Evolutionary conservation across 2,113 vertebrate genomes (phyloP).

Genomic region (Tauraco erythrolophus): DNA sequence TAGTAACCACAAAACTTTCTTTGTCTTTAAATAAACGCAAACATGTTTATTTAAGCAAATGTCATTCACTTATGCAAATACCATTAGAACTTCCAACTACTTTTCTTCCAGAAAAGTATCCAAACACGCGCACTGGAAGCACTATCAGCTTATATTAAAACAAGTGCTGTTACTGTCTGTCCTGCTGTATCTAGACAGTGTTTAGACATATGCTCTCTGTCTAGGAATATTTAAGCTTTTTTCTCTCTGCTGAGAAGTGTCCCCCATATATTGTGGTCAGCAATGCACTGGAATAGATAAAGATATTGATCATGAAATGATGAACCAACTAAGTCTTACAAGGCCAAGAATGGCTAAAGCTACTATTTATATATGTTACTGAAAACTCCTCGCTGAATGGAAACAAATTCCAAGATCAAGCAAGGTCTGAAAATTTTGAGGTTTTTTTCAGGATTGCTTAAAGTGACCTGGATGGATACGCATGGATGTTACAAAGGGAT

Average conservation of each 20-base stretch:
- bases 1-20: neutral
- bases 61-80: neutral
- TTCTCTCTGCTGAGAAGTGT: neutral
- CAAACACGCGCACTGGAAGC: neutral
- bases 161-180: neutral
- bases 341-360: neutral
- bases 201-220: neutral
- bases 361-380: neutral
- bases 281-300: neutral
- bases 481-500: neutral
- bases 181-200: neutral
- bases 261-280: neutral
- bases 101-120: neutral
- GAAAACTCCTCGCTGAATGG: neutral
- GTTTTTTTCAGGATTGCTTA: neutral
- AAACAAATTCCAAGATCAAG: neutral
- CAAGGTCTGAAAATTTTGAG: fast-evolving
- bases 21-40: neutral
- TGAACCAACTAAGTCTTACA: neutral
- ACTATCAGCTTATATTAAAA: neutral
- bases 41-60: neutral
- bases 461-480: neutral
- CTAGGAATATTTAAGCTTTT: neutral
- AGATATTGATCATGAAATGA: neutral
- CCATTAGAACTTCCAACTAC: neutral